Base-by-base conservation (phyloP, 2,797 vertebrate genomes). In the Bradypodion ventrale region DNA sequence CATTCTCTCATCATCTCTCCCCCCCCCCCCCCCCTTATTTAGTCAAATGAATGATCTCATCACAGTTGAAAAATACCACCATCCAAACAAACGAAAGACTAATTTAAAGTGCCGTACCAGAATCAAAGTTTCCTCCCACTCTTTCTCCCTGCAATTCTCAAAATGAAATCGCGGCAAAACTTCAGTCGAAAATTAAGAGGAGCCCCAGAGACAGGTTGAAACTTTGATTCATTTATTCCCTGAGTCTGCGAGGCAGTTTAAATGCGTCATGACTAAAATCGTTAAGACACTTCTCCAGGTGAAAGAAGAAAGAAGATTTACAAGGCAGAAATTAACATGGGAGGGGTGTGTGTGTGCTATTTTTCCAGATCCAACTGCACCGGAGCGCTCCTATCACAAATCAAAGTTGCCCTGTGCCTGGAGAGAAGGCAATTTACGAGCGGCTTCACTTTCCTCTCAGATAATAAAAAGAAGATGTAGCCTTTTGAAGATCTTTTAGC, bases 211-310 rank as follows among this genome's bases (percentile, higher is more conserved):
- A 89, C 73, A 75, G 1, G 0, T 78, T 88, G 87, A 89, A 84
- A 91, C 85, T 2, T 49, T 89, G 87, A 89, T 91, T 93, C 87
- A 91, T 94, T 93, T 92, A 91, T 93, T 92, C 89, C 87, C 89
- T 86, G 90, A 90, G 88, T 90, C 90, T 89, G 90, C 87, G 87
- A 93, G 92, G 92, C 85, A 84, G 87, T 92, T 93, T 87, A 87
- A 93, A 84, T 85, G 82, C 87, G 85, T 91, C 90, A 75, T 83
- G 89, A 86, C 88, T 89, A 91, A 89, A 79, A 84, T 89, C 90
- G 81, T 92, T 88, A 91, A 91, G 88, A 88, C 88, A 88, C 90
- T 87, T 89, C 83, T 88, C 78, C 75, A 78, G 90, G 90, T 87
- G 87, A 90, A 73, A 89, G 89, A 75, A 89, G 88, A 82, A 91